Percentiles rank a stretch among this genome's conserved stretches.
Conservation (phyloP, 2,888 invertebrate genomes). For the Lingula anatina region DNA sequence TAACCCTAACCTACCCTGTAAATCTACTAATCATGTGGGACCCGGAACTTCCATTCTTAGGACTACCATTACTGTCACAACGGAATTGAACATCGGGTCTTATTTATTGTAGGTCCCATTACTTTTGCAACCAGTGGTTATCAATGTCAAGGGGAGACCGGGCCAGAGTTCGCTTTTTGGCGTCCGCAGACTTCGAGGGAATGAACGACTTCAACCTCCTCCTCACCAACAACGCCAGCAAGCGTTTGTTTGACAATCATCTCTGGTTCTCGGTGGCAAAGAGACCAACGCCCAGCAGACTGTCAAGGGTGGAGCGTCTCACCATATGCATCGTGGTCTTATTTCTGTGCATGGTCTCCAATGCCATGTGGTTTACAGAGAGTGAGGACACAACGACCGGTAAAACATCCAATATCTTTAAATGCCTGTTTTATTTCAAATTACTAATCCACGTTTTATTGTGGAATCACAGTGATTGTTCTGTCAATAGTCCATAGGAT, state of each 20-base stretch:
- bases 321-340: conserved; percentile 17
- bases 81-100: no score
- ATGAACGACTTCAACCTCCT: conserved; percentile 9
- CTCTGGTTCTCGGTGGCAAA: conserved; percentile 21
- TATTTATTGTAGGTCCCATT: conserved; percentile 15
- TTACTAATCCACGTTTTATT: no score
- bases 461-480: no score
- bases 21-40: no score
- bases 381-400: conserved; percentile 4
- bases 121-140: conserved; percentile 19
- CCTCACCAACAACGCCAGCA: conserved; percentile 13
- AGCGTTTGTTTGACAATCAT: conserved; percentile 20
- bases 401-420: no score
- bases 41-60: no score
- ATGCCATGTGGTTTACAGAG: conserved; percentile 23
- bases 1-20: no score
- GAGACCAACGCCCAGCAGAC: conserved; percentile 18
- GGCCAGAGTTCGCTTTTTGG: conserved; percentile 12
- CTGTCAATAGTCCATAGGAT: no score
- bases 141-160: conserved; percentile 16
- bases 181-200: conserved; percentile 7
- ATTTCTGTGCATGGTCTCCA: conserved; percentile 21
- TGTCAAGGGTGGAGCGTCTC: conserved; percentile 22
- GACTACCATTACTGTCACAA: no score
- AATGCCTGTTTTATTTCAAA: no score